These are phyloP conservation scores for Puffinus mauretanicus DNA, from an alignment of 2,113 vertebrate species.

Conservation along the genomic window DNA sequence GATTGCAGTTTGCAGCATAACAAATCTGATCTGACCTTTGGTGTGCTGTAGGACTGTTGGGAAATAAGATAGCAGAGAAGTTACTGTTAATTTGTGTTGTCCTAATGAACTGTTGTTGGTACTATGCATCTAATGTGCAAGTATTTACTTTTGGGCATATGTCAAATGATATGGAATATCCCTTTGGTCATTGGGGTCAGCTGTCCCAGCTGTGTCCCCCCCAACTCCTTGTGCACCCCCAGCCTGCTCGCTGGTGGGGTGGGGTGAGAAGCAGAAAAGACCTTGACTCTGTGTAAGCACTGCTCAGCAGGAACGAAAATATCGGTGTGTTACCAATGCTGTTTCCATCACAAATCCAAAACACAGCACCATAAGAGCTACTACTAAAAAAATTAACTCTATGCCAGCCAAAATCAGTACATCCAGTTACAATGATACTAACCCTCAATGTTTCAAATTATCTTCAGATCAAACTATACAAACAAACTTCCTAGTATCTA, in stretches of 20 bases:
- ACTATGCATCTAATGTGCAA: not conserved
- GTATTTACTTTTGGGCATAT: not conserved
- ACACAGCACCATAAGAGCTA: not conserved
- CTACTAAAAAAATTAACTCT: not conserved
- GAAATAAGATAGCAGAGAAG: not conserved
- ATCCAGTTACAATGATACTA: not conserved
- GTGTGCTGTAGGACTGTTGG: not conserved
- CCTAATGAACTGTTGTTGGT: not conserved
- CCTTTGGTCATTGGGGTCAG: not conserved
- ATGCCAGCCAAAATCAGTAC: not conserved
- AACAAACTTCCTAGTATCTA: not conserved
- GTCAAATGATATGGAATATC: not conserved
- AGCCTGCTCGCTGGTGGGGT: accelerated
- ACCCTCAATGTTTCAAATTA: not conserved
- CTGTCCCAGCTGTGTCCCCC: not conserved
- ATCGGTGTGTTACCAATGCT: not conserved
- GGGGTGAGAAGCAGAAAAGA: not conserved
- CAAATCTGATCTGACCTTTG: not conserved
- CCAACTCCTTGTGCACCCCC: not conserved
- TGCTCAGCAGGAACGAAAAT: accelerated
- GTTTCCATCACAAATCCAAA: not conserved
- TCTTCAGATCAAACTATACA: not conserved
- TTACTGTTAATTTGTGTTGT: not conserved
- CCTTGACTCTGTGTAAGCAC: not conserved
- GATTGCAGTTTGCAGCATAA: not conserved